phyloP scores from a whole-genome alignment of 2,113 vertebrate species.

The Gyps fulvus region DNA sequence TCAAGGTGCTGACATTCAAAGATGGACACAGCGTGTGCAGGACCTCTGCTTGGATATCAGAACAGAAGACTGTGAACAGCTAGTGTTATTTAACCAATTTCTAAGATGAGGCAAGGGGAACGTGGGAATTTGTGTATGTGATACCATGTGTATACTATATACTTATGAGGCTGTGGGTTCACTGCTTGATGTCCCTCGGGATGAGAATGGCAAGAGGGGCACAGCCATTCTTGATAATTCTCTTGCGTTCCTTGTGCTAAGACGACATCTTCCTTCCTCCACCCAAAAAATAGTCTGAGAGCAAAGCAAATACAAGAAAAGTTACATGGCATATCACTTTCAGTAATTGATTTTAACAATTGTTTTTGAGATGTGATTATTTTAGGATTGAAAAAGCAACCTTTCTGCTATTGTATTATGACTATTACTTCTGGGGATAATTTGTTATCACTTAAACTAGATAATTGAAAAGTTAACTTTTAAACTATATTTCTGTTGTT shows the following conservation, averaged over 20 bases:
- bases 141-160: too few relatives aligned
- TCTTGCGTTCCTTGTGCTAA: background rate
- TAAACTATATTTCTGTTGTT: background rate
- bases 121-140: background rate
- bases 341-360: background rate
- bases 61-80: background rate
- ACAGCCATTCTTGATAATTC: background rate
- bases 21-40: background rate
- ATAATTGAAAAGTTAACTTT: background rate
- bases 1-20: background rate
- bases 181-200: accelerated
- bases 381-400: background rate
- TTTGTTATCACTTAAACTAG: background rate
- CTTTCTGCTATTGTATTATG: background rate
- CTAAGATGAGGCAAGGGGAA: background rate
- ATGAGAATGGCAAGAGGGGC: background rate
- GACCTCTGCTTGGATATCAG: background rate
- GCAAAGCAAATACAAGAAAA: background rate
- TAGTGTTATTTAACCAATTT: background rate
- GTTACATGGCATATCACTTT: background rate
- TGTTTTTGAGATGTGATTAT: background rate
- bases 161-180: background rate
- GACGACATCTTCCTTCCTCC: background rate
- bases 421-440: background rate
- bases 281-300: background rate